phyloP scores from a whole-genome alignment of 2,888 invertebrate genomes.

The Drosophila neotestacea region DNA sequence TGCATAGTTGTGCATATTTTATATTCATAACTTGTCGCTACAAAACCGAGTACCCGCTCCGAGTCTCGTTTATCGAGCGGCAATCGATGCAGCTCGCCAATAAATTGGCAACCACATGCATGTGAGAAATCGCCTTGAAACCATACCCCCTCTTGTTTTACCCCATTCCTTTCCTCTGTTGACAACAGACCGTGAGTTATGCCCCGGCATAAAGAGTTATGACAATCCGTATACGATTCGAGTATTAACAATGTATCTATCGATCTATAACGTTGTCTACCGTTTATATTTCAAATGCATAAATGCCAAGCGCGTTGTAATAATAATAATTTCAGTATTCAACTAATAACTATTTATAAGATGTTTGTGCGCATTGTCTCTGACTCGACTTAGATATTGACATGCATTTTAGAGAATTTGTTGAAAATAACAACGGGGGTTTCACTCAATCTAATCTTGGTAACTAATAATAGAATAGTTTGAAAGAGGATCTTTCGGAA shows the following conservation, averaged over 20 bases:
- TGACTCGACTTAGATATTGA: slow-evolving; percentile 1
- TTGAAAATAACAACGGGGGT: not conserved
- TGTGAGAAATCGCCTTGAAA: slow-evolving; percentile 68
- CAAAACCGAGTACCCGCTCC: slow-evolving; percentile 36
- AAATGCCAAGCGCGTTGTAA: slow-evolving; percentile 68
- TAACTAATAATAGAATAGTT: not conserved
- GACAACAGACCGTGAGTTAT: slow-evolving; percentile 44
- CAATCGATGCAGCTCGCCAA: slow-evolving; percentile 79
- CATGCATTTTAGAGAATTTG: slow-evolving; percentile 12
- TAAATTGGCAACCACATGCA: slow-evolving; percentile 69
- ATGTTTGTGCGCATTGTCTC: slow-evolving; percentile 43
- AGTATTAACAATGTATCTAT: slow-evolving; percentile 28
- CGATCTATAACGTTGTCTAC: slow-evolving; percentile 25
- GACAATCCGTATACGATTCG: slow-evolving; percentile 60
- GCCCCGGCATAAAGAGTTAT: slow-evolving; percentile 70
- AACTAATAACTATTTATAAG: slow-evolving; percentile 62
- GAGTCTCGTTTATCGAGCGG: slow-evolving; percentile 68
- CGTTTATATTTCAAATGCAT: slow-evolving; percentile 67
- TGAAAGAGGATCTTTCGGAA: no score
- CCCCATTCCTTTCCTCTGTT: slow-evolving; percentile 1
- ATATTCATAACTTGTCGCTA: slow-evolving; percentile 81
- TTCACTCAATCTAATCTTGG: not conserved
- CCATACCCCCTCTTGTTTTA: slow-evolving; percentile 18
- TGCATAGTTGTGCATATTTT: slow-evolving; percentile 81
- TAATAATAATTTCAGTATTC: slow-evolving; percentile 62